These are phyloP conservation scores for Halichondria panicea DNA, from an alignment of 37 sponge, comb jelly and placozoan species.

Conservation along the genomic window DNA sequence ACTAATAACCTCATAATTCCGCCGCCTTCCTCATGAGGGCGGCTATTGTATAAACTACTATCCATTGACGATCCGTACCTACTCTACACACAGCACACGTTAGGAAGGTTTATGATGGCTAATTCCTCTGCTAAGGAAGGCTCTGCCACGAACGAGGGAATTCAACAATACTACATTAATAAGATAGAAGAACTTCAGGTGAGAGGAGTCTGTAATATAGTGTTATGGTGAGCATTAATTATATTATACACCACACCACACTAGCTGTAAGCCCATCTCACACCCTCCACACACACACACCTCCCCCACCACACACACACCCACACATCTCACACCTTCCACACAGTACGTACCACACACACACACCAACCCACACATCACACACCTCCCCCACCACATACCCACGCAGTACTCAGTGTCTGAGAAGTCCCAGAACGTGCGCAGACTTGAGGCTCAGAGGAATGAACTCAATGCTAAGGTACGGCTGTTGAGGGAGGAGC, in stretches of 20 bases:
- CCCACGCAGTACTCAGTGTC: constrained; percentile 61
- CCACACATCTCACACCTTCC: neutral
- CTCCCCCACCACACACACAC: neutral
- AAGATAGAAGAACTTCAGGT: constrained; percentile 97
- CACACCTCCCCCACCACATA: neutral
- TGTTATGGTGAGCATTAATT: neutral
- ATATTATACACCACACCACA: too few species aligned
- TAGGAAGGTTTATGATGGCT: too few species aligned
- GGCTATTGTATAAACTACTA: too few species aligned
- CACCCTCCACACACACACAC: neutral
- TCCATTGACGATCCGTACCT: too few species aligned
- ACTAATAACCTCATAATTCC: too few species aligned
- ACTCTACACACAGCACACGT: too few species aligned
- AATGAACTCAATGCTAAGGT: constrained; percentile 99
- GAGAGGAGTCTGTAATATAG: neutral
- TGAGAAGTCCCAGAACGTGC: constrained; percentile 91
- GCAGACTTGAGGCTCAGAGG: constrained; percentile 97
- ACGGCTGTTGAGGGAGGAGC: constrained; percentile 90
- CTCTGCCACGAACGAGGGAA: constrained; percentile 55
- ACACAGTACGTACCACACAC: neutral
- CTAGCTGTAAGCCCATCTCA: too few species aligned
- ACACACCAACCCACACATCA: neutral
- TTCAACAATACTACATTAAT: constrained; percentile 90
- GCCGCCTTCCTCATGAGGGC: too few species aligned
- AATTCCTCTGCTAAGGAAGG: too few species aligned